Evolutionary conservation across 2,888 invertebrate species (phyloP).

Genomic region (Strigamia transsilvanica): DNA sequence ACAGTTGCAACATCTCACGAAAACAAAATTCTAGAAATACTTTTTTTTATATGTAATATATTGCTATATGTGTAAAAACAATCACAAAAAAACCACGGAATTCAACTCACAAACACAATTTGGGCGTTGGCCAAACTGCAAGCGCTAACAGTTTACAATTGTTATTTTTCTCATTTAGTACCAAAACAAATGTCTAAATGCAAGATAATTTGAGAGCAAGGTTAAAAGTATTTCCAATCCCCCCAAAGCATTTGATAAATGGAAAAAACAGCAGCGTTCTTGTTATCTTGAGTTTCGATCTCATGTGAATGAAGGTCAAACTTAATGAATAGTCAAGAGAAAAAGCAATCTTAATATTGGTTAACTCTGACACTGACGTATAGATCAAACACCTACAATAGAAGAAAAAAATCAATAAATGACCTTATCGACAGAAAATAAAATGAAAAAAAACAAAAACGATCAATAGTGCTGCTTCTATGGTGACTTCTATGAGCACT

Average conservation of each 20-base stretch:
- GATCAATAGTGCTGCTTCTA: too few species aligned
- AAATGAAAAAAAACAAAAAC: too few species aligned
- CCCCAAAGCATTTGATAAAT: neutral
- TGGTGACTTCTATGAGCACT: too few species aligned
- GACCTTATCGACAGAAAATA: too few species aligned
- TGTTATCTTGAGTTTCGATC: neutral
- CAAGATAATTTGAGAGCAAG: neutral
- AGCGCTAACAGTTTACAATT: neutral
- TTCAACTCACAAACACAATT: neutral
- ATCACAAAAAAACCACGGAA: neutral
- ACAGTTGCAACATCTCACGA: too few species aligned
- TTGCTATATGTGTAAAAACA: neutral
- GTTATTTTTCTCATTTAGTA: neutral
- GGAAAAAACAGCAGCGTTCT: neutral
- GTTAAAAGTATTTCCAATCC: neutral
- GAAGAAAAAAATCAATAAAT: too few species aligned
- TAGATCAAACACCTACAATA: too few species aligned
- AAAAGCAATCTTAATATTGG: neutral
- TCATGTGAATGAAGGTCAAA: neutral
- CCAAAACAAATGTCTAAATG: constrained; percentile 1
- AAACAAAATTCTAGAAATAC: too few species aligned
- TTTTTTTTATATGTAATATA: too few species aligned
- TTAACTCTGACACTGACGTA: too few species aligned
- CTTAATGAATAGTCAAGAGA: neutral
- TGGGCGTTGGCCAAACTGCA: neutral